phyloP scores from a whole-genome alignment of 2,797 vertebrate species.

The Chelon auratus region DNA sequence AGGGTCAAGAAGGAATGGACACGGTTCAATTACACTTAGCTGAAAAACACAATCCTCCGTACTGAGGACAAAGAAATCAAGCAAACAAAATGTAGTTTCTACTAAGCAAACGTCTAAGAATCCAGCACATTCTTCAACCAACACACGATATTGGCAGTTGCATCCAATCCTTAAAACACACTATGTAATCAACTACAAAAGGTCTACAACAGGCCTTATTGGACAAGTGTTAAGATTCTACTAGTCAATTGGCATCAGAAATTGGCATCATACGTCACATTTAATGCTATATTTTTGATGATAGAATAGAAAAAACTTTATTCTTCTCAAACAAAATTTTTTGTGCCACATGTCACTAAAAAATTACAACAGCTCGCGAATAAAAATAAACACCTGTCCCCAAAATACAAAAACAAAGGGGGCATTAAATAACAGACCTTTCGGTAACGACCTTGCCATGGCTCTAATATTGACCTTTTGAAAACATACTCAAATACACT shows the following conservation, averaged over 20 bases:
- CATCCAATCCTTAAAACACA: constrained; percentile 32
- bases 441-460: constrained; percentile 1
- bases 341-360: too few relatives aligned
- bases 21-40: constrained; percentile 49
- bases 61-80: constrained; percentile 41
- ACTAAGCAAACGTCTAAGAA: constrained; percentile 44
- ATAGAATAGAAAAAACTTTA: neutral
- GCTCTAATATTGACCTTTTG: neutral
- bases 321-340: too few relatives aligned
- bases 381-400: neutral
- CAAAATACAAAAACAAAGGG: neutral
- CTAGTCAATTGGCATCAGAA: constrained; percentile 8
- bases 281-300: constrained; percentile 15
- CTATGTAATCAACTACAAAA: constrained; percentile 21
- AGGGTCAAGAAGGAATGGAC: constrained; percentile 47
- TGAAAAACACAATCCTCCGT: constrained; percentile 44
- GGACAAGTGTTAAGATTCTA: neutral
- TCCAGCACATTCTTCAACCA: constrained; percentile 42
- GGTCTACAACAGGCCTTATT: constrained; percentile 14
- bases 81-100: constrained; percentile 44
- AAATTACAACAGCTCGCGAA: too few relatives aligned
- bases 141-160: constrained; percentile 24
- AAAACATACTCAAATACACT: constrained; percentile 5
- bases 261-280: constrained; percentile 7
- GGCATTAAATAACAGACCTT: neutral